A percentile compares a stretch with the other conserved stretches of the same genome.
These are phyloP conservation scores for Aplysina aerophoba DNA, from an alignment of 37 sponge, comb jelly and placozoan species.

Conservation along the genomic window DNA sequence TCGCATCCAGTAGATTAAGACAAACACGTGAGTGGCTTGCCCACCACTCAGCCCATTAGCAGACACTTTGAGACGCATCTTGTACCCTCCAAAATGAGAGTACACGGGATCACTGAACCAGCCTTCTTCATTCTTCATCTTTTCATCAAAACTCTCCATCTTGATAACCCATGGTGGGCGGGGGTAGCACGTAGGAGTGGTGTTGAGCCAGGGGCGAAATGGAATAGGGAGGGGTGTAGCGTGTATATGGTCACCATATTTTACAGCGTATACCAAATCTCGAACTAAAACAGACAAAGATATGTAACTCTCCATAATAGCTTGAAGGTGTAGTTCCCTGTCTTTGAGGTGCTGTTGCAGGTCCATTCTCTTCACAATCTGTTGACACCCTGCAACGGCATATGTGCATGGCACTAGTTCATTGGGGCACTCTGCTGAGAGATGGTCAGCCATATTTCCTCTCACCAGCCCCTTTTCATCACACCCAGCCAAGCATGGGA, in stretches of 20 bases:
- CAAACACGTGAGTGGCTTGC: not conserved
- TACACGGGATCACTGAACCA: not conserved
- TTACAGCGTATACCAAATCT: not conserved
- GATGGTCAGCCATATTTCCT: not conserved
- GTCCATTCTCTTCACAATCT: no score
- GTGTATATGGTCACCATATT: not conserved
- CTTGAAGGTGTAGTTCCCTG: no score
- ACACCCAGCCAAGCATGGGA: not conserved
- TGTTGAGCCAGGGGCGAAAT: not conserved
- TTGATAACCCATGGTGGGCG: not conserved
- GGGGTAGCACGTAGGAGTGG: not conserved
- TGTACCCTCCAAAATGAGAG: slow-evolving; percentile 12
- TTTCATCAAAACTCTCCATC: not conserved
- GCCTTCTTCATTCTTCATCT: not conserved
- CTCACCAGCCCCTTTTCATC: not conserved
- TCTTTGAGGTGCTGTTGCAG: no score
- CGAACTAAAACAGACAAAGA: no score
- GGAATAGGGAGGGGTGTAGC: not conserved
- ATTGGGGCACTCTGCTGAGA: slow-evolving; percentile 2
- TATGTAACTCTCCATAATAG: no score
- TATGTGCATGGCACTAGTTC: not conserved
- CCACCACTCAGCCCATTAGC: not conserved
- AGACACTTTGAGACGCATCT: not conserved
- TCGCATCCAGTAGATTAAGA: not conserved
- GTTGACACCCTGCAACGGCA: not conserved